Conservation (phyloP, 2,797 vertebrate species). For the Periparus ater region DNA sequence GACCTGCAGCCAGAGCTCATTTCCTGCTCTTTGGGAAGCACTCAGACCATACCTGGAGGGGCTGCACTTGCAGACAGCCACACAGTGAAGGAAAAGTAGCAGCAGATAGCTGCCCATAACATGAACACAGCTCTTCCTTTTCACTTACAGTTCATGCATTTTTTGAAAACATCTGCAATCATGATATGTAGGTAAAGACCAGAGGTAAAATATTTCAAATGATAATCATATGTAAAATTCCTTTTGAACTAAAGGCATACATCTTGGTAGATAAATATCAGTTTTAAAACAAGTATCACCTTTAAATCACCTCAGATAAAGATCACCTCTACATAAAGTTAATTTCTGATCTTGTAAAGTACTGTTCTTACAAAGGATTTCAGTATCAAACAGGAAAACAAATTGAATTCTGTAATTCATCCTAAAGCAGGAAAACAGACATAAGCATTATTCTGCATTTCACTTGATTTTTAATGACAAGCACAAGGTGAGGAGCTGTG, state of each 20-base stretch:
- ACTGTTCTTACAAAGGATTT: background rate
- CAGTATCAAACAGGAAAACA: background rate
- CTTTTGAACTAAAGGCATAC: background rate
- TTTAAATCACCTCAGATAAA: background rate
- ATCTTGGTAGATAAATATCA: background rate
- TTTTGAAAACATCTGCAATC: background rate
- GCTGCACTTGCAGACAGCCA: background rate
- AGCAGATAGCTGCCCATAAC: rapidly evolving
- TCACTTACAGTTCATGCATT: background rate
- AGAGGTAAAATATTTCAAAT: background rate
- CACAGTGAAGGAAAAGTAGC: background rate
- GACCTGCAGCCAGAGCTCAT: background rate
- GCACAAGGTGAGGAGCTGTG: background rate
- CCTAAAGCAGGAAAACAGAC: background rate
- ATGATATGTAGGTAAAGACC: background rate
- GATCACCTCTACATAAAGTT: background rate
- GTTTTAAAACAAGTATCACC: background rate
- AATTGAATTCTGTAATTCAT: background rate
- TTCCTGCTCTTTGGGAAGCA: background rate
- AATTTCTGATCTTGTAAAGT: background rate
- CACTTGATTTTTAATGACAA: background rate
- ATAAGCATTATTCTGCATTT: background rate
- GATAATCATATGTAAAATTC: background rate
- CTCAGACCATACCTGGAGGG: background rate
- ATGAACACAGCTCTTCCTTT: background rate